Conservation (phyloP, 2,888 invertebrate genomes). For the Zeuzera pyrina region DNA sequence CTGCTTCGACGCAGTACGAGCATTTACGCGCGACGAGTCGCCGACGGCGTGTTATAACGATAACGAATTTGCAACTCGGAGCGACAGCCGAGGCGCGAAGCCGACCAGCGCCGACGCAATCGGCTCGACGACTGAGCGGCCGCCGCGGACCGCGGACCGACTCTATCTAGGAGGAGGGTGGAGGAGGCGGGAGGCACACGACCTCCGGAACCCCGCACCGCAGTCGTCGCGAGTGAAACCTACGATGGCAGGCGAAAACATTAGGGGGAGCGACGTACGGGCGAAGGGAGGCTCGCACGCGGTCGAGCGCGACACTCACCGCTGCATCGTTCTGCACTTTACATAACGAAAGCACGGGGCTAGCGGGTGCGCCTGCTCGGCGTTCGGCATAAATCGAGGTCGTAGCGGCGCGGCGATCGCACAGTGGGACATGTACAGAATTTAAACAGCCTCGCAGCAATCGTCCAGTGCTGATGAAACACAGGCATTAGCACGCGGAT, state of each 20-base stretch:
- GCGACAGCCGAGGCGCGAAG: slow-evolving; percentile 20
- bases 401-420: slow-evolving; percentile 41
- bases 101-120: slow-evolving; percentile 58
- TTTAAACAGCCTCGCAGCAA: slow-evolving; percentile 48
- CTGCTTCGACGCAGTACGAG: slow-evolving; percentile 22
- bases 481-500: slow-evolving; percentile 56
- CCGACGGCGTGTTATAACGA: slow-evolving; percentile 23
- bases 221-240: slow-evolving; percentile 45
- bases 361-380: slow-evolving; percentile 26
- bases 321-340: slow-evolving; percentile 60
- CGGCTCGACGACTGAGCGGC: slow-evolving; percentile 63
- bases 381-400: slow-evolving; percentile 52
- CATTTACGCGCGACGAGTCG: slow-evolving; percentile 27
- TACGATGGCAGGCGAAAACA: slow-evolving; percentile 19
- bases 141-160: slow-evolving; percentile 24
- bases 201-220: slow-evolving; percentile 56
- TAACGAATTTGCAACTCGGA: slow-evolving; percentile 17
- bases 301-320: slow-evolving; percentile 61
- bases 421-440: slow-evolving; percentile 51
- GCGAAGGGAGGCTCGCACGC: slow-evolving; percentile 37
- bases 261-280: slow-evolving; percentile 40
- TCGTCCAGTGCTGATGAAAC: slow-evolving; percentile 52
- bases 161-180: slow-evolving; percentile 39
- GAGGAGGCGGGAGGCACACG: slow-evolving; percentile 56
- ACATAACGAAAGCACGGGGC: slow-evolving; percentile 56